Base-by-base conservation (phyloP, 2,113 vertebrate genomes). In the Boleophthalmus pectinirostris region DNA sequence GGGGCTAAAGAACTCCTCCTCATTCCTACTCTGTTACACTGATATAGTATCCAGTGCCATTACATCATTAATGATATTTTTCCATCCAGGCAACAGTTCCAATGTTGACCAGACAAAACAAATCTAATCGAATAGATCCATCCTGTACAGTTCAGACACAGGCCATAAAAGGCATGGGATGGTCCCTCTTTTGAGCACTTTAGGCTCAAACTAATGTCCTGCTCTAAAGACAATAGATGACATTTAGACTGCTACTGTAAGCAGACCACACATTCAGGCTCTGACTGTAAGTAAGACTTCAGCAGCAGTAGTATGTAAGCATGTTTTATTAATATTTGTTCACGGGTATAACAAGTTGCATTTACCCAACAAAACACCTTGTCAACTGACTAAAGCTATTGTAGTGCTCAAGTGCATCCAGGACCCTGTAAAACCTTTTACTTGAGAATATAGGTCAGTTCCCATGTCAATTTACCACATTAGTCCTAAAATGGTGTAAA, bases 151-250 rank as follows among this genome's bases (percentile, higher is more conserved):
- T 79, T 67, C 21, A 57, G 65, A 51, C 63, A 68, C 13, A 82
- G 75, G 61, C 73, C 92, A 88, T 93, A 92, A 91, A 92, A 92
- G 92, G 92, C 64, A 72, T 71, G 69, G 60, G 85, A 83, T 82
- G 82, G 79, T 70, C 81, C 35, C 47, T 35, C 76, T 78, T 81
- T 82, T 84, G 85, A 82, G 77, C 73, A 72, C 23, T 56, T 35
- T 18, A 58, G 68, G 72, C 69, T 77, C 74, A 90, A 83, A 68
- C 72, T 43, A 68, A 66, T 70, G 47, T 81, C 74, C 72, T 33
- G 72, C 76, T 79, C 74, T 60, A 76, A 35, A 68, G 20, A 66
- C 20, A 69, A 83, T 38, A 49, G 56, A 65, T 0, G 13, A 81
- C 80, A 77, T 76, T 64, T 70, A 77, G 72, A 33, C 69, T 79